These are phyloP conservation scores for Phalera bucephala DNA, from an alignment of 2,888 invertebrate species.

Conservation along the genomic window DNA sequence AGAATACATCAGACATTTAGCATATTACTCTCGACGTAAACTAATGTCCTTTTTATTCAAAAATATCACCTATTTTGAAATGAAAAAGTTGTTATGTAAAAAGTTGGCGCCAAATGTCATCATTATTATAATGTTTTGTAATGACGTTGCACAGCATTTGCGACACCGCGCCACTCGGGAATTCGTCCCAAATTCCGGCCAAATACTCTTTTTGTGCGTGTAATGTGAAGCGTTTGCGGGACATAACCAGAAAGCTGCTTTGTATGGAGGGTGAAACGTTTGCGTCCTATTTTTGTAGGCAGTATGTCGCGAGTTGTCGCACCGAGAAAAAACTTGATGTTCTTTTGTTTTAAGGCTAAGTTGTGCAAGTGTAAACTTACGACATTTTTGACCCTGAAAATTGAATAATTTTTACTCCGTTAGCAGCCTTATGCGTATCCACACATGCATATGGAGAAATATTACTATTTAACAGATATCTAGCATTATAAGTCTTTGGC, in stretches of 20 bases:
- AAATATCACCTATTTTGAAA: too few relatives aligned
- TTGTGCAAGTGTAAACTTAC: too few relatives aligned
- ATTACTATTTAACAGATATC: too few relatives aligned
- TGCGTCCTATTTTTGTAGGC: background rate
- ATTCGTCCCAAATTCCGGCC: background rate
- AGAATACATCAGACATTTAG: too few relatives aligned
- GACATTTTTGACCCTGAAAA: too few relatives aligned
- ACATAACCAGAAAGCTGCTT: background rate
- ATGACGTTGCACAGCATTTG: background rate
- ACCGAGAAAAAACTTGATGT: background rate
- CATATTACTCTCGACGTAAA: too few relatives aligned
- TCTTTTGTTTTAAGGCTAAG: too few relatives aligned
- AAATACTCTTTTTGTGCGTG: conserved; percentile 1
- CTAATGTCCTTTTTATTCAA: too few relatives aligned
- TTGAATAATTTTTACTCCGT: too few relatives aligned
- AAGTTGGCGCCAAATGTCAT: background rate
- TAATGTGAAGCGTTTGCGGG: conserved; percentile 1
- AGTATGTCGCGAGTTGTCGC: background rate
- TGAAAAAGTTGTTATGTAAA: background rate
- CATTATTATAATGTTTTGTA: conserved; percentile 1
- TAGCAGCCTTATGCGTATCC: too few relatives aligned
- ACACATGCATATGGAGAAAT: too few relatives aligned
- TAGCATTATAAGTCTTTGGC: too few relatives aligned
- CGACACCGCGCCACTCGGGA: background rate
- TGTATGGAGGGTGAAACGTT: background rate